These are phyloP conservation scores for Drosophila mauritiana DNA, from an alignment of 1,140 invertebrate species.

Conservation along the genomic window DNA sequence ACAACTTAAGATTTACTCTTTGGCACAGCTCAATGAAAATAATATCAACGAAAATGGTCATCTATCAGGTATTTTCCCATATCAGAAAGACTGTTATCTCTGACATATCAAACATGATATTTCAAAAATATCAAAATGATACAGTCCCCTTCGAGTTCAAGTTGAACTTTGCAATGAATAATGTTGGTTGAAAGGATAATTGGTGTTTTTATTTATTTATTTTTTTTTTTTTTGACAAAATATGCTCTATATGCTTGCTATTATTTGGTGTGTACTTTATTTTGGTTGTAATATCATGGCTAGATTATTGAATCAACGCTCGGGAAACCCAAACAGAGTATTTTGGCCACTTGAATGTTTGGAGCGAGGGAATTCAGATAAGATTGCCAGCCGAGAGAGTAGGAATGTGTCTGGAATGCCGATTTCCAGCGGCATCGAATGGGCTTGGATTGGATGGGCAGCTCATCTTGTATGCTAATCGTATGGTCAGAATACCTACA, in stretches of 20 bases:
- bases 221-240: too few species aligned
- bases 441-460: not conserved
- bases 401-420: constrained; percentile 25
- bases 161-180: not conserved
- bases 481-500: not conserved
- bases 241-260: too few species aligned
- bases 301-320: constrained; percentile 37
- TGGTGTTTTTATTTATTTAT: too few species aligned
- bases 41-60: not conserved
- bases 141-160: not conserved
- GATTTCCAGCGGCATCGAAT: constrained; percentile 12
- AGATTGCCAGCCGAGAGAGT: constrained; percentile 14
- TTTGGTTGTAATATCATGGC: constrained; percentile 33
- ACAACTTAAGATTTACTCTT: not conserved
- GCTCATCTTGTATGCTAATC: constrained; percentile 28
- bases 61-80: constrained; percentile 8
- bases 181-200: not conserved
- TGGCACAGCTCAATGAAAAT: not conserved
- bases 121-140: constrained; percentile 6
- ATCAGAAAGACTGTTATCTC: constrained; percentile 9
- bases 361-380: constrained; percentile 12
- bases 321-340: not conserved
- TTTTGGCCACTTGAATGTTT: constrained; percentile 17
- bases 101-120: constrained; percentile 28
- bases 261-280: not conserved